Percentiles rank a stretch among this genome's conserved stretches.
phyloP scores from a whole-genome alignment of 92 coral and sea anemone species.

The Parazoanthus darwini region DNA sequence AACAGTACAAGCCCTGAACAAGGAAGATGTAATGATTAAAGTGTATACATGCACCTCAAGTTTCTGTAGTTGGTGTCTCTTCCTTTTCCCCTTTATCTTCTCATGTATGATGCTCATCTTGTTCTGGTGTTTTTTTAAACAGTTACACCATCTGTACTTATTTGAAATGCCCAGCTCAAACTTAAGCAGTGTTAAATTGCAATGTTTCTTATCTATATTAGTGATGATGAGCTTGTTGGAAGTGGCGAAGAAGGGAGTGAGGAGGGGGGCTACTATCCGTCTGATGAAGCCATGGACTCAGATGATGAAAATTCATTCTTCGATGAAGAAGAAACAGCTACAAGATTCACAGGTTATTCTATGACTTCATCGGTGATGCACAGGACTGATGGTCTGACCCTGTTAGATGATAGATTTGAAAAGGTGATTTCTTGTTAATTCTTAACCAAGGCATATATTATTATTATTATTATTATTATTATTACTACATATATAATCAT shows the following conservation, averaged over 20 bases:
- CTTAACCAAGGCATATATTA: neutral
- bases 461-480: neutral
- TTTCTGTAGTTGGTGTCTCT: too few species aligned
- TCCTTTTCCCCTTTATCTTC: too few species aligned
- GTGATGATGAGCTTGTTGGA: conserved; percentile 64
- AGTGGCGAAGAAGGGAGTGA: conserved; percentile 60
- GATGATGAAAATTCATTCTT: conserved; percentile 67
- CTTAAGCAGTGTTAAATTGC: too few species aligned
- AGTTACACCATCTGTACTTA: too few species aligned
- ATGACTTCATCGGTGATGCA: conserved; percentile 94
- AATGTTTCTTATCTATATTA: neutral
- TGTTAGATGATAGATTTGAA: conserved; percentile 93
- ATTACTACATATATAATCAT: neutral
- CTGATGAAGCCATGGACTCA: conserved; percentile 74
- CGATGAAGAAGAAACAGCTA: conserved; percentile 87
- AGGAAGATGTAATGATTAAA: too few species aligned
- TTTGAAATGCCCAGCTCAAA: too few species aligned
- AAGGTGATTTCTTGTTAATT: conserved; percentile 51
- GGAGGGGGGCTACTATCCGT: conserved; percentile 68
- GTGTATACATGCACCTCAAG: too few species aligned
- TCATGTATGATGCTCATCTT: too few species aligned
- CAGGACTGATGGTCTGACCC: conserved; percentile 90
- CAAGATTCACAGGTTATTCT: conserved; percentile 93
- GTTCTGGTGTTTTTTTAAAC: too few species aligned
- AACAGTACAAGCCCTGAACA: too few species aligned